Conservation (phyloP, 2,797 vertebrate genomes). For the Sebastes nivosus region DNA sequence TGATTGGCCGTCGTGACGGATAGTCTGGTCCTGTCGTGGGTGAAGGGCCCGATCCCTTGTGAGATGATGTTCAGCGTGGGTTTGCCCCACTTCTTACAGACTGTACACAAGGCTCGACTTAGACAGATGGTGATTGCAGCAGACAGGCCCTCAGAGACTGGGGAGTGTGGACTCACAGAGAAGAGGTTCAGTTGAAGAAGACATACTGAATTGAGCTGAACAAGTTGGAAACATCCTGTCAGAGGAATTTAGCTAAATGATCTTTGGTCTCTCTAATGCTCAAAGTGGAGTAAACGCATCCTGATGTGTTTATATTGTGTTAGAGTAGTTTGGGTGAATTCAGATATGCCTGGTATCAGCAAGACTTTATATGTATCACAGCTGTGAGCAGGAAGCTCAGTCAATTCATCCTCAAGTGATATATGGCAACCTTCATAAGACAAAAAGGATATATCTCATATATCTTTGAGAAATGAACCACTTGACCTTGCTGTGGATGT, state of each 20-base stretch:
- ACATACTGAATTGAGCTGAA: constrained; percentile 57
- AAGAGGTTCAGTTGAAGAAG: constrained; percentile 24
- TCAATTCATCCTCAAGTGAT: constrained; percentile 51
- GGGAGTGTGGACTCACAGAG: constrained; percentile 34
- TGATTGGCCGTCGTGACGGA: constrained; percentile 45
- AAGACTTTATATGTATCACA: constrained; percentile 18
- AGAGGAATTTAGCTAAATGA: constrained; percentile 30
- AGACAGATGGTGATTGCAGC: constrained; percentile 68
- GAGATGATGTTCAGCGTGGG: constrained; percentile 28
- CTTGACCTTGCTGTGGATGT: constrained; percentile 60
- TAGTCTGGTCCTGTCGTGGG: constrained; percentile 31
- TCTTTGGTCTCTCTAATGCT: constrained; percentile 16
- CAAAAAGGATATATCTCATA: constrained; percentile 60
- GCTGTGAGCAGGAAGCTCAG: constrained; percentile 21
- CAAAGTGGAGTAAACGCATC: background rate
- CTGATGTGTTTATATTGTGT: background rate
- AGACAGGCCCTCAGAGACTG: constrained; percentile 65
- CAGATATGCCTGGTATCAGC: constrained; percentile 13
- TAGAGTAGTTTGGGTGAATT: background rate
- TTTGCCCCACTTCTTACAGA: constrained; percentile 43
- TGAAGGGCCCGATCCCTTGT: constrained; percentile 30
- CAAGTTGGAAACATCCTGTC: constrained; percentile 63
- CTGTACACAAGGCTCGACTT: constrained; percentile 14
- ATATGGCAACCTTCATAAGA: constrained; percentile 61
- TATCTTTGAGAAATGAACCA: constrained; percentile 61